Base-by-base conservation (phyloP, 2,113 vertebrate genomes). In the Alces alces region DNA sequence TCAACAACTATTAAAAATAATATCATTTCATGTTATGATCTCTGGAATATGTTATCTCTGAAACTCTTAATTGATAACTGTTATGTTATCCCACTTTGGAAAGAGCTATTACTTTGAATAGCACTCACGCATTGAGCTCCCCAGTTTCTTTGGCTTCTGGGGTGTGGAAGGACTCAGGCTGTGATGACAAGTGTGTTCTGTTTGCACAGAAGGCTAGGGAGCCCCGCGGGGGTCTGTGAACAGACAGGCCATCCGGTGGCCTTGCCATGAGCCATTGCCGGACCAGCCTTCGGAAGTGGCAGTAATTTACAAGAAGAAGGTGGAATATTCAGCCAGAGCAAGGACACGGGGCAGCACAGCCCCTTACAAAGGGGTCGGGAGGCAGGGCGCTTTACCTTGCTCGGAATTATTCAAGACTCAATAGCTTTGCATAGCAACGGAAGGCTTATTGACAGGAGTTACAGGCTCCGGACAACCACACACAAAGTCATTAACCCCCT, bases 401-500 rank as follows among this genome's bases (percentile, higher is more conserved):
- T 39, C 80, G 5, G 45, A 89, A 10, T 96, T 82, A 92, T 55
- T 97, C 86, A 61, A 36, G n/a, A 28, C 83, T 96, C 89, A 88
- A 33, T 76, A 61, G 95, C 73, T 97, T 33, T 17, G 89, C 98
- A 98, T 89, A 52, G 50, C 94, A 95, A 97, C 10, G 50, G 93
- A 90, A 84, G 92, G 61, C 97, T 96, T 93, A 64, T 57, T 95
- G 93, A 95, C 84, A 4, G 30, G 61, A 93, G 45, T 70, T 76
- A 96, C 93, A 95, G 78, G 52, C 88, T 89, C 39, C 4, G 57
- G 91, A 79, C 12, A 66, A 80, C 66, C 97, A 70, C 91, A 96
- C 25, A 95, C 86, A 78, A 6, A 98, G 96, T 95, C 98, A 98
- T 97, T 98, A 96, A 93, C 97, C 91, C 91, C 97, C 97, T 95